phyloP scores from a whole-genome alignment of 2,888 invertebrate species.

The Eudemis profundana region DNA sequence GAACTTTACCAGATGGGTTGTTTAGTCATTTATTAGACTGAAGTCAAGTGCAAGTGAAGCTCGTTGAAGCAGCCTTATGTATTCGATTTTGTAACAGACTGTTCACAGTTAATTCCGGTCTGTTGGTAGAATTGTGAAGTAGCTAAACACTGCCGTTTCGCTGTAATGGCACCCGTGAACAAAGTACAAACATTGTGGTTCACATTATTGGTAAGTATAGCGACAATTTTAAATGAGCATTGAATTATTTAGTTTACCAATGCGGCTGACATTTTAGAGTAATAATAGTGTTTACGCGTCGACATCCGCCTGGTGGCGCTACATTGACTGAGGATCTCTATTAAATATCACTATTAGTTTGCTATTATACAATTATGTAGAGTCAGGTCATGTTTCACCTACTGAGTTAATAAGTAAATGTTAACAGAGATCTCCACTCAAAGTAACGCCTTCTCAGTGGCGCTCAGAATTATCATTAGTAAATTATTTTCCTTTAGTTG shows the following conservation, averaged over 20 bases:
- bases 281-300: constrained; percentile 22
- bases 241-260: constrained; percentile 33
- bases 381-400: neutral
- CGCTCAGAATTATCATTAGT: neutral
- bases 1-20: constrained; percentile 6
- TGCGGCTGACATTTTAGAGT: constrained; percentile 42
- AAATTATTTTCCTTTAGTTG: neutral
- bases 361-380: neutral
- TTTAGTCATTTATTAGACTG: constrained; percentile 8
- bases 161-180: constrained; percentile 57
- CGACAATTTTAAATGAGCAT: constrained; percentile 42
- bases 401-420: neutral
- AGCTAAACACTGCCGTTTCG: constrained; percentile 38
- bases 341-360: neutral
- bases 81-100: constrained; percentile 14
- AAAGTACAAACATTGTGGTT: constrained; percentile 67
- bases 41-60: constrained; percentile 16
- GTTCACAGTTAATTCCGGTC: constrained; percentile 4
- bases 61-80: constrained; percentile 14
- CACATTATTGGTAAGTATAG: constrained; percentile 48
- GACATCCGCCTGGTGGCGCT: constrained; percentile 24
- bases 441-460: constrained; percentile 11
- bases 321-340: constrained; percentile 22
- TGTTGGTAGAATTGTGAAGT: constrained; percentile 10
- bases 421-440: constrained; percentile 25